Evolutionary conservation across 2,888 invertebrate genomes (phyloP).

Genomic region (Drosophila mercatorum): DNA sequence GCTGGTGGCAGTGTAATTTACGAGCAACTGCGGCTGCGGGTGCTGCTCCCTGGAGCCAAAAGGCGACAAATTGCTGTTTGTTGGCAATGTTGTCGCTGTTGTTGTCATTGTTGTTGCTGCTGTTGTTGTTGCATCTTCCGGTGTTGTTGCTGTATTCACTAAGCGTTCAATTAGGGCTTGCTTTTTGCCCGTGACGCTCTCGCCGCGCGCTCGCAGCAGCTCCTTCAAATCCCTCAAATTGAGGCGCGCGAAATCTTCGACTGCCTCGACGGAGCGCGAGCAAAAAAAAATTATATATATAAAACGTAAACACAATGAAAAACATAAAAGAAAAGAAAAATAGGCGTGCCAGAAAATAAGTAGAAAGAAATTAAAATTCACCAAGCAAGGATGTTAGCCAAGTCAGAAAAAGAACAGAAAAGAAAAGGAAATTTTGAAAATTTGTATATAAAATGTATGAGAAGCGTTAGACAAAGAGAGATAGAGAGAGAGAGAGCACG

Average conservation of each 20-base stretch:
- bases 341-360: slow-evolving; percentile 55
- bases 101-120: slow-evolving; percentile 13
- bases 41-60: slow-evolving; percentile 23
- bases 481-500: not conserved
- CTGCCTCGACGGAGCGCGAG: slow-evolving; percentile 28
- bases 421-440: slow-evolving; percentile 8
- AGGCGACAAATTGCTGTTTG: slow-evolving; percentile 59
- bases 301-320: slow-evolving; percentile 39
- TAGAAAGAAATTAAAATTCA: slow-evolving; percentile 52
- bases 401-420: slow-evolving; percentile 14
- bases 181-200: slow-evolving; percentile 71
- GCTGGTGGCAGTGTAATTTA: slow-evolving; percentile 47
- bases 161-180: slow-evolving; percentile 74
- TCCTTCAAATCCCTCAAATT: slow-evolving; percentile 69
- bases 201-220: slow-evolving; percentile 68
- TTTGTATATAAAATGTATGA: too few relatives aligned
- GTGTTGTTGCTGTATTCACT: slow-evolving; percentile 31
- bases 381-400: slow-evolving; percentile 45
- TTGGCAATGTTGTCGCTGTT: slow-evolving; percentile 16
- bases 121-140: slow-evolving; percentile 9
- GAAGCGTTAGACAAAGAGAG: not conserved
- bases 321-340: slow-evolving; percentile 38
- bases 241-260: slow-evolving; percentile 56
- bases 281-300: slow-evolving; percentile 15
- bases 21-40: slow-evolving; percentile 31